Conservation (phyloP, 2,888 invertebrate species). For the Trisateles emortualis region DNA sequence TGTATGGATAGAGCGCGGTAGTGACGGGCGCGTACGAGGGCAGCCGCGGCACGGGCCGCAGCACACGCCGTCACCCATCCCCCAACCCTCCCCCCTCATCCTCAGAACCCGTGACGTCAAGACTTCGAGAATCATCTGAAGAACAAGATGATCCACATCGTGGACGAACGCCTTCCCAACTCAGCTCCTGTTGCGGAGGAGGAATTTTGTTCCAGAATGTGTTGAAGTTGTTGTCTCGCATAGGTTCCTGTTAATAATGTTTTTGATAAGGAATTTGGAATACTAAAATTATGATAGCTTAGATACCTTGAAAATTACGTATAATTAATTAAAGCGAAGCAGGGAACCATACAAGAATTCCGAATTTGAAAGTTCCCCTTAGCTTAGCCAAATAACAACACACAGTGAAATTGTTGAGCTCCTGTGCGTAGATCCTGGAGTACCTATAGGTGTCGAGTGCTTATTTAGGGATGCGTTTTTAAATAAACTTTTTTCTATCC, state of each 20-base stretch:
- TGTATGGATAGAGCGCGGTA: conserved; percentile 64
- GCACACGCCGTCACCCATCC: conserved; percentile 79
- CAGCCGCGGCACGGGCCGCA: conserved; percentile 86
- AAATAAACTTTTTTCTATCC: too few species aligned
- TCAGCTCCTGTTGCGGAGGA: conserved; percentile 66
- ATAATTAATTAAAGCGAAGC: too few species aligned
- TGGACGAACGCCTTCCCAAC: conserved; percentile 71
- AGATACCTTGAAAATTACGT: too few species aligned
- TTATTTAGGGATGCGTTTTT: too few species aligned
- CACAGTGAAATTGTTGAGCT: too few species aligned
- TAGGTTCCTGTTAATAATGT: conserved; percentile 61
- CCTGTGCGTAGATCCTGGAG: too few species aligned
- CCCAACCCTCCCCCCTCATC: conserved; percentile 79
- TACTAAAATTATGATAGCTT: neutral
- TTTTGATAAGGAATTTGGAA: neutral
- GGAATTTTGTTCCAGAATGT: conserved; percentile 82
- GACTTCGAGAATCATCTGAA: conserved; percentile 81
- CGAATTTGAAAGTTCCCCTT: too few species aligned
- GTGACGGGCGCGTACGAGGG: conserved; percentile 66
- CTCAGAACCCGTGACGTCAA: conserved; percentile 85
- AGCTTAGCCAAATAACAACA: too few species aligned
- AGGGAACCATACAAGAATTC: too few species aligned
- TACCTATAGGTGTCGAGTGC: too few species aligned
- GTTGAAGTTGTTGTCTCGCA: conserved; percentile 78
- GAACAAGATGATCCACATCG: conserved; percentile 76